Evolutionary conservation across 2,888 invertebrate genomes (phyloP).

Genomic region (Odontocerum albicorne): DNA sequence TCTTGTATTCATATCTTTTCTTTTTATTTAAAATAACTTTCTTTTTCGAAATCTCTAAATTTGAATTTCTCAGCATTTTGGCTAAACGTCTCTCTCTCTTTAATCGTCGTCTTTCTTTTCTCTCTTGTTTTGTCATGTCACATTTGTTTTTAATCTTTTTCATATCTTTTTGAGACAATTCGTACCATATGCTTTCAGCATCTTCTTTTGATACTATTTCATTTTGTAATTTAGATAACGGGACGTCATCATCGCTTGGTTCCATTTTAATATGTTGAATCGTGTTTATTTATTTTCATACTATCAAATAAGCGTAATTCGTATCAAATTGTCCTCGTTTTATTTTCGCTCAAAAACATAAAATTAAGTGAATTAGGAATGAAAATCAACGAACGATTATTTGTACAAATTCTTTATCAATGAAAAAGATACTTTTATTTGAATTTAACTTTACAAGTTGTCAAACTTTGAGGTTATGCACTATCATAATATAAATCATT

Average conservation of each 20-base stretch:
- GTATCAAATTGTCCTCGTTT: too few species aligned
- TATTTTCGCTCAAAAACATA: too few species aligned
- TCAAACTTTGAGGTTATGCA: too few species aligned
- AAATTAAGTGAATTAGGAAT: too few species aligned
- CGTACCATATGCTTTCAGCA: neutral
- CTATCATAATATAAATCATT: too few species aligned
- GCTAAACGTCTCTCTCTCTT: conserved; percentile 7
- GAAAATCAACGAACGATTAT: too few species aligned
- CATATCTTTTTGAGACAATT: neutral
- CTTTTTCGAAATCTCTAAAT: neutral
- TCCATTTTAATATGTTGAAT: conserved; percentile 8
- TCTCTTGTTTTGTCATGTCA: conserved; percentile 3
- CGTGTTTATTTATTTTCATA: too few species aligned
- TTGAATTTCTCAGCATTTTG: conserved; percentile 1
- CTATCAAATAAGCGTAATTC: too few species aligned
- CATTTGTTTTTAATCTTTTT: neutral
- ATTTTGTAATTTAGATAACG: conserved; percentile 15
- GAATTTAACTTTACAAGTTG: too few species aligned
- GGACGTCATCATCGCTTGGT: conserved; percentile 28
- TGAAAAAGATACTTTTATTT: too few species aligned
- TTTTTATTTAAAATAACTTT: conserved; percentile 1
- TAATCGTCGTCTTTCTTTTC: conserved; percentile 6
- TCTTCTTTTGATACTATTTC: too few species aligned
- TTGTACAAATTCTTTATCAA: too few species aligned
- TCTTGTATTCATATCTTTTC: conserved; percentile 24